phyloP scores from a whole-genome alignment of 2,888 invertebrate species.

The Steromphala cineraria region DNA sequence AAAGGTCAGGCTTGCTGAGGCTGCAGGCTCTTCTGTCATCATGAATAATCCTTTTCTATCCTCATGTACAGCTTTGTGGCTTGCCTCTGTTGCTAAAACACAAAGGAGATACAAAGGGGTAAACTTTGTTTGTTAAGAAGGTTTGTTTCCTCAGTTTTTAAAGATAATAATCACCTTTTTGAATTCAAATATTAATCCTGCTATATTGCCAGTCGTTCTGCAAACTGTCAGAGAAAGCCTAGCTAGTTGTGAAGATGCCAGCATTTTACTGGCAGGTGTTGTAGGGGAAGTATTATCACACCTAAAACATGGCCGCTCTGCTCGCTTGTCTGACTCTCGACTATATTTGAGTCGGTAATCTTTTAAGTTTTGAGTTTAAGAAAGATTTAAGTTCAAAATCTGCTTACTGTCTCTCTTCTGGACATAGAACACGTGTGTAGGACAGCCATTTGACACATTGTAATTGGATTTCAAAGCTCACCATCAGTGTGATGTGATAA shows the following conservation, averaged over 20 bases:
- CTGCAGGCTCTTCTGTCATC: not conserved
- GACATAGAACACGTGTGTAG: too few species aligned
- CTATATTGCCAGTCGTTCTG: not conserved
- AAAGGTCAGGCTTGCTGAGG: not conserved
- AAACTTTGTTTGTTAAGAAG: too few species aligned
- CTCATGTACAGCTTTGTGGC: too few species aligned
- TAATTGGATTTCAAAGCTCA: not conserved
- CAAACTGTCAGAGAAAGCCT: not conserved
- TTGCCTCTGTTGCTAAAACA: too few species aligned
- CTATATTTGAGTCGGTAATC: not conserved
- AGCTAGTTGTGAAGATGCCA: not conserved
- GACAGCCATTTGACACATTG: too few species aligned
- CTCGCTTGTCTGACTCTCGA: not conserved
- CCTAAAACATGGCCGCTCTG: slow-evolving; percentile 4
- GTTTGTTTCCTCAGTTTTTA: too few species aligned
- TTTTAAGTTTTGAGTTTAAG: not conserved
- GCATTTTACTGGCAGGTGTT: not conserved
- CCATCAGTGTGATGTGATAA: not conserved
- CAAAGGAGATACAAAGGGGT: too few species aligned
- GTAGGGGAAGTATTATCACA: slow-evolving; percentile 7
- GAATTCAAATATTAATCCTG: slow-evolving; percentile 15
- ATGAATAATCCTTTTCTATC: not conserved
- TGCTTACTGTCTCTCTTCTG: not conserved
- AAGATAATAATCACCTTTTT: too few species aligned
- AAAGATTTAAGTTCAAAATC: slow-evolving; percentile 12